Base-by-base conservation (phyloP, 2,888 invertebrate genomes). In the Cacoxenus indagator region DNA sequence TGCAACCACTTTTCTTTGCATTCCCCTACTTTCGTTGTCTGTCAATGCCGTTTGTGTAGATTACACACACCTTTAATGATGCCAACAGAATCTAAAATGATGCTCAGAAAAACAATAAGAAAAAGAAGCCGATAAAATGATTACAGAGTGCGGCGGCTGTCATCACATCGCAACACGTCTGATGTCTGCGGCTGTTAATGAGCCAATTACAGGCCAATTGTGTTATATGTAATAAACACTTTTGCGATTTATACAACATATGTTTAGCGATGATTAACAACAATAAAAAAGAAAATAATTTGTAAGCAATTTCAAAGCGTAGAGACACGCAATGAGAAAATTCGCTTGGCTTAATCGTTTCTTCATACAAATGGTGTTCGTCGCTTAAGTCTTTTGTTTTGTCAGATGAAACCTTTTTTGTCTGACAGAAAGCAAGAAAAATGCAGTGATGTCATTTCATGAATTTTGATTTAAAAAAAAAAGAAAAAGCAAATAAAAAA, bases 311-410 rank as follows among this genome's bases (percentile, higher is more conserved):
- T 62, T 45, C 61, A 54, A 54, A 6, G 8, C 11, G 19, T 9
- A 27, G 57, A 37, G 37, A 37, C 37, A 37, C 37, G 37, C 37
- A 37, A 37, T 37, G 37, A 2, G 37, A 8, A 37, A 37, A 1
- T 2, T 37, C 14, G 37, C 8, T 37, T n/a, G n/a, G n/a, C n/a
- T n/a, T n/a, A n/a, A n/a, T n/a, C n/a, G n/a, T n/a, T 37, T 2
- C 37, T 37, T 37, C 14, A 14, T 37, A 37, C 14, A 37, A 37
- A 14, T 19, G 51, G 19, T 51, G 84, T 84, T 82, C 76, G 85
- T 82, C 78, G 72, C 82, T 85, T 76, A 74, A 83, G 78, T 84
- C 77, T 76, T 85, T 85, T 70, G 79, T 78, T 74, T 75, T 69
- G 37, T 46, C 3, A 17, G 26, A 8, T n/a, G 4, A 37, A 37